phyloP scores from a whole-genome alignment of 2,888 invertebrate genomes.

The Polylopha cassiicola region DNA sequence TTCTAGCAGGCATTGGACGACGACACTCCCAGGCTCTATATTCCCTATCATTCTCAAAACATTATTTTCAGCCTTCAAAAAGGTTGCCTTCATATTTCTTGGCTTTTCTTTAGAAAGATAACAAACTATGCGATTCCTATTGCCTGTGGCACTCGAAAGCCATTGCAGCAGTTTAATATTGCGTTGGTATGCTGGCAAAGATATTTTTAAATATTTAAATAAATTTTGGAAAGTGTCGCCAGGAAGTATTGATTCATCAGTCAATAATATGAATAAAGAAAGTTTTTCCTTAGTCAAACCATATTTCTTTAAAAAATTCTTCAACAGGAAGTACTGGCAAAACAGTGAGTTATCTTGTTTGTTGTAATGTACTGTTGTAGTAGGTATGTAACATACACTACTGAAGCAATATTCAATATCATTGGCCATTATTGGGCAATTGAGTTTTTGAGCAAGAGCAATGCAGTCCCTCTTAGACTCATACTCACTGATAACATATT shows the following conservation, averaged over 20 bases:
- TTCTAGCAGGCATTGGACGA: slow-evolving; percentile 5
- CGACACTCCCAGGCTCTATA: background rate
- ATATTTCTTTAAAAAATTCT: slow-evolving; percentile 29
- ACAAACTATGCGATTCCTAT: slow-evolving; percentile 11
- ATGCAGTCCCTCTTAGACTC: slow-evolving; percentile 38
- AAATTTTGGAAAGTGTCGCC: slow-evolving; percentile 25
- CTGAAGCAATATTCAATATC: slow-evolving; percentile 40
- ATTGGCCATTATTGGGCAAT: slow-evolving; percentile 38
- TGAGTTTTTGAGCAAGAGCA: slow-evolving; percentile 35
- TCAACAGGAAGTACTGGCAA: slow-evolving; percentile 29
- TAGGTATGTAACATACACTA: slow-evolving; percentile 35
- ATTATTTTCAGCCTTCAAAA: too few species aligned
- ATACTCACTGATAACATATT: slow-evolving; percentile 33
- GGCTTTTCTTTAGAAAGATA: too few species aligned
- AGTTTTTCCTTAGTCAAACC: slow-evolving; percentile 29
- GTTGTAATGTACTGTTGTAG: slow-evolving; percentile 23
- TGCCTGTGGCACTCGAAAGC: slow-evolving; percentile 7
- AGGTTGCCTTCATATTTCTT: too few species aligned
- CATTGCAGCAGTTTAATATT: background rate
- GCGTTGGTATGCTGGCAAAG: background rate
- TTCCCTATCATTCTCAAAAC: slow-evolving; percentile 7
- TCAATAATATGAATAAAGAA: slow-evolving; percentile 34
- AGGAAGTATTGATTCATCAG: slow-evolving; percentile 31
- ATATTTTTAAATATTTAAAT: slow-evolving; percentile 5
- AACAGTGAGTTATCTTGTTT: slow-evolving; percentile 12